Evolutionary conservation across 2,797 vertebrate species (phyloP).

Genomic region (Periophthalmus magnuspinnatus): DNA sequence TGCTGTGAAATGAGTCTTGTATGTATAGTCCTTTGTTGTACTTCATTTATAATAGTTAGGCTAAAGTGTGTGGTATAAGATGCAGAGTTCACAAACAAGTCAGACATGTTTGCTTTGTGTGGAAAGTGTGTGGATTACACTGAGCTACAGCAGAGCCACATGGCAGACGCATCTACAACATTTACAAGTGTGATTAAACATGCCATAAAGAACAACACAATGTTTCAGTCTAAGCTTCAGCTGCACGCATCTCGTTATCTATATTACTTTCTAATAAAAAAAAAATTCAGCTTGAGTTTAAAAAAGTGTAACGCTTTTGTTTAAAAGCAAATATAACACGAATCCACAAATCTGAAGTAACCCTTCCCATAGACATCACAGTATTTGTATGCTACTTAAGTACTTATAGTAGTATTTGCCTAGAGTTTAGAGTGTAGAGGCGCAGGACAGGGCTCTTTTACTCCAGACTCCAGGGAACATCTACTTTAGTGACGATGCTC

Average conservation of each 20-base stretch:
- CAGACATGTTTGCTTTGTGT: slow-evolving; percentile 58
- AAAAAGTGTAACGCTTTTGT: too few relatives aligned
- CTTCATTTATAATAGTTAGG: not conserved
- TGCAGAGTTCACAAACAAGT: slow-evolving; percentile 69
- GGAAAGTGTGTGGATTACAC: slow-evolving; percentile 51
- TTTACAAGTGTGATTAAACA: slow-evolving; percentile 66
- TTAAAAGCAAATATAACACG: not conserved
- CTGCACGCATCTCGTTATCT: slow-evolving; percentile 23
- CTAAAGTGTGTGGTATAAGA: not conserved
- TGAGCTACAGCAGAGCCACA: slow-evolving; percentile 55
- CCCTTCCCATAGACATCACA: not conserved
- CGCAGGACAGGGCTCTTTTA: not conserved
- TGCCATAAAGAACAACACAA: slow-evolving; percentile 50
- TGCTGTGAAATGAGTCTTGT: slow-evolving; percentile 37
- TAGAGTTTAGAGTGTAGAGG: not conserved
- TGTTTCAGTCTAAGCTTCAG: slow-evolving; percentile 21
- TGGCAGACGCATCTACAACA: slow-evolving; percentile 62
- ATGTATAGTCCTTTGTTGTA: slow-evolving; percentile 24
- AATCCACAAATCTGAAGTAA: not conserved
- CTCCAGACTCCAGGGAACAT: slow-evolving; percentile 42
- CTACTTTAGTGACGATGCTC: slow-evolving; percentile 20
- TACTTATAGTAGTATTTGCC: not conserved
- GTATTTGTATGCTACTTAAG: not conserved
- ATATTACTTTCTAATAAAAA: not conserved
- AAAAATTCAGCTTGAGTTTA: too few relatives aligned